These are phyloP conservation scores for Patagioenas fasciata DNA, from an alignment of 2,113 vertebrate genomes.

Conservation along the genomic window DNA sequence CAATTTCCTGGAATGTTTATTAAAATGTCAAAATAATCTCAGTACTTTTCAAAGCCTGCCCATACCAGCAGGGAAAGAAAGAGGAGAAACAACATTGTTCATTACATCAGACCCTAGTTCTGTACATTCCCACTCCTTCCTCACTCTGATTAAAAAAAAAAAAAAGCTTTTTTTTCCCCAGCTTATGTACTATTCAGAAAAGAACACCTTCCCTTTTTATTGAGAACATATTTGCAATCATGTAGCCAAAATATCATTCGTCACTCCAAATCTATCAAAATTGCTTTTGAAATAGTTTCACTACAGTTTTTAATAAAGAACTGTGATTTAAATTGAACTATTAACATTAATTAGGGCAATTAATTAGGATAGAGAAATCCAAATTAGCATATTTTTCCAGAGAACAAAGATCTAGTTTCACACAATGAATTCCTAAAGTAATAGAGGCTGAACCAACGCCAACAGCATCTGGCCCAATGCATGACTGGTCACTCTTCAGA, in stretches of 20 bases:
- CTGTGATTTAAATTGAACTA: neutral
- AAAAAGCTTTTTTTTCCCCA: neutral
- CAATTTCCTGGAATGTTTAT: constrained; percentile 50
- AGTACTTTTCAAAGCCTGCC: neutral
- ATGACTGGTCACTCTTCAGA: neutral
- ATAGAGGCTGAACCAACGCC: neutral
- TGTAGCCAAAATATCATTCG: neutral
- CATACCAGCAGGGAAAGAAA: neutral
- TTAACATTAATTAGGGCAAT: neutral
- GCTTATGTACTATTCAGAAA: neutral
- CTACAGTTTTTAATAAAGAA: neutral
- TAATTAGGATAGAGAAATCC: neutral
- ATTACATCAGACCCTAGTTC: neutral
- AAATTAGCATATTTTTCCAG: neutral
- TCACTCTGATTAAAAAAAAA: neutral
- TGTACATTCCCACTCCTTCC: neutral
- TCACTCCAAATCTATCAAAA: neutral
- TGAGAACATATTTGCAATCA: neutral
- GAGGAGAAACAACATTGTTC: neutral
- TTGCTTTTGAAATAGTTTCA: neutral
- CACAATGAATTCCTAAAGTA: neutral
- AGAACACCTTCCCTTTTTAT: neutral
- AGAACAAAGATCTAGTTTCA: neutral
- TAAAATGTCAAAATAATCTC: constrained; percentile 22
- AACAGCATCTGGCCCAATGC: neutral